A percentile compares a stretch with the other conserved stretches of the same genome.
These are phyloP conservation scores for Dasypogon diadema DNA, from an alignment of 2,888 invertebrate genomes.

Conservation along the genomic window DNA sequence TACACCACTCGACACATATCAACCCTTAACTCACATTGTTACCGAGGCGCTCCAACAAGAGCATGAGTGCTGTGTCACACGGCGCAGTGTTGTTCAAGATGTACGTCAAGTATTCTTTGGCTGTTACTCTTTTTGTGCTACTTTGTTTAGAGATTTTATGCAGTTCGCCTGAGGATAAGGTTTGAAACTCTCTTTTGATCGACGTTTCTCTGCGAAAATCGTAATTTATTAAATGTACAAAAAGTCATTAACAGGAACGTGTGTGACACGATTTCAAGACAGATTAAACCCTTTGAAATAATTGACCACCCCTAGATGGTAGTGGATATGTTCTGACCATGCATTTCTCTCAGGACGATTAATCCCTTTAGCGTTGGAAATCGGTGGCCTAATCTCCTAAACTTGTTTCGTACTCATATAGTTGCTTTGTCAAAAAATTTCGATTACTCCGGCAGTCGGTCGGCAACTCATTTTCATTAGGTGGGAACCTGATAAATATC, in stretches of 20 bases:
- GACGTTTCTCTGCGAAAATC: background rate
- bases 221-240: too few species aligned
- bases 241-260: background rate
- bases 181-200: too few species aligned
- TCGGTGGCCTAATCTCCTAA: background rate
- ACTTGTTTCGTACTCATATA: too few species aligned
- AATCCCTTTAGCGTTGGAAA: background rate
- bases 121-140: constrained; percentile 40
- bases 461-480: too few species aligned
- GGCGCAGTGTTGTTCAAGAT: constrained; percentile 37
- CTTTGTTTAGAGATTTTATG: constrained; percentile 18
- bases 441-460: too few species aligned
- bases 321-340: background rate
- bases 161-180: too few species aligned
- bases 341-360: background rate
- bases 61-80: constrained; percentile 39
- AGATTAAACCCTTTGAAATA: background rate
- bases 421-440: too few species aligned
- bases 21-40: constrained; percentile 52
- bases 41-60: constrained; percentile 33
- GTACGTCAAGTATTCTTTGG: constrained; percentile 28
- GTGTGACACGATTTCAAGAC: background rate
- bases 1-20: constrained; percentile 54
- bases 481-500: too few species aligned
- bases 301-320: background rate